Percentiles rank a stretch among this genome's conserved stretches.
Conservation (phyloP, 92 coral and sea anemone genomes). For the Bergia sp. region DNA sequence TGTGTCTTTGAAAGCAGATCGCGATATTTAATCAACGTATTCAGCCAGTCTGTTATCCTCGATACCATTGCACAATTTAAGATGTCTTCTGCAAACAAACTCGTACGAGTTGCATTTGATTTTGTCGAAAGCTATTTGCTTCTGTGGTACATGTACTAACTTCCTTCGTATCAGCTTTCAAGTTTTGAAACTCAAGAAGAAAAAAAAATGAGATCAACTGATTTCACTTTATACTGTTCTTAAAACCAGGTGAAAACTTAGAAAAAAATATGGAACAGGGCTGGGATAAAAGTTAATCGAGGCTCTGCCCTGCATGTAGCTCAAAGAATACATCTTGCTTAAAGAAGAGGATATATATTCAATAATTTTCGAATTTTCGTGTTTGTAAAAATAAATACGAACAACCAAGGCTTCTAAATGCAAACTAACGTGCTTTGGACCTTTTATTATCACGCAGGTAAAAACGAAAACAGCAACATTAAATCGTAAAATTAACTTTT, state of each 20-base stretch:
- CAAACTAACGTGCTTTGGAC: not conserved
- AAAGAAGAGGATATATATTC: no score
- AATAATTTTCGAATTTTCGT: not conserved
- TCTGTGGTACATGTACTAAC: not conserved
- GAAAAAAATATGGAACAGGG: not conserved
- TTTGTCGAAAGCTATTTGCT: not conserved
- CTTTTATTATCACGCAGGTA: not conserved
- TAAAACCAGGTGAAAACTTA: no score
- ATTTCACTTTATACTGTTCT: not conserved
- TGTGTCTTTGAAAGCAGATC: constrained; percentile 28
- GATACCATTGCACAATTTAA: not conserved
- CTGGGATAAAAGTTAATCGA: not conserved
- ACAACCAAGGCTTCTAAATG: not conserved
- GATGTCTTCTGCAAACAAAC: constrained; percentile 16
- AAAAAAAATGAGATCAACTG: not conserved
- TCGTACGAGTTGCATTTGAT: not conserved
- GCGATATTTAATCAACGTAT: not conserved
- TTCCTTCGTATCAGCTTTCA: constrained; percentile 22
- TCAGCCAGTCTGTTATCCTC: not conserved
- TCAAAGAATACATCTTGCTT: not conserved
- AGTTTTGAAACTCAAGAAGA: not conserved
- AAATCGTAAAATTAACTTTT: not conserved
- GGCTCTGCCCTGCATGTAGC: not conserved
- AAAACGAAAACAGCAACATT: not conserved
- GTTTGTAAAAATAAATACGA: not conserved